A percentile compares a stretch with the other conserved stretches of the same genome.
Conservation (phyloP, 2,797 vertebrate species). For the Sebastes flavidus region DNA sequence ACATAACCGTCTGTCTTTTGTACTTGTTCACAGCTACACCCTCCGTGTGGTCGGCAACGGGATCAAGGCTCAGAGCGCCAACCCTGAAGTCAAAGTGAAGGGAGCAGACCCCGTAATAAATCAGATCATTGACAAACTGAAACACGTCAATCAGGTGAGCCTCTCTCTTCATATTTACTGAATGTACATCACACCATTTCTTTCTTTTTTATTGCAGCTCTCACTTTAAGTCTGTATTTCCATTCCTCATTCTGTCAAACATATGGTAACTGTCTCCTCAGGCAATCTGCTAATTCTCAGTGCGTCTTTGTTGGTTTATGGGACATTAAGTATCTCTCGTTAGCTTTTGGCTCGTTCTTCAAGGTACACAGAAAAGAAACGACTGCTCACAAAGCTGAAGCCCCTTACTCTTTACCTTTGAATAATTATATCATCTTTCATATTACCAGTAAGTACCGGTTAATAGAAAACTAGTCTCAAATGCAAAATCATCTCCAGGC, state of each 20-base stretch:
- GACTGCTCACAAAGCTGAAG: slow-evolving; percentile 19
- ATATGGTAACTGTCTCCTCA: slow-evolving; percentile 13
- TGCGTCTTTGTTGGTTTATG: slow-evolving; percentile 24
- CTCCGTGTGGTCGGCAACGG: slow-evolving; percentile 88
- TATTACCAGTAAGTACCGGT: slow-evolving; percentile 43
- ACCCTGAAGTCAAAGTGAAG: slow-evolving; percentile 92
- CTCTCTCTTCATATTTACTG: neutral
- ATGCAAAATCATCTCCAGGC: slow-evolving; percentile 55
- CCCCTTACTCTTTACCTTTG: slow-evolving; percentile 23
- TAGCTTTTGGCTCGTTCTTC: slow-evolving; percentile 9
- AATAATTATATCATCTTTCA: slow-evolving; percentile 58
- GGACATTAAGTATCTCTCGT: slow-evolving; percentile 24
- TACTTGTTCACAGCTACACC: slow-evolving; percentile 82
- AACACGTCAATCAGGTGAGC: slow-evolving; percentile 91
- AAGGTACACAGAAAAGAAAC: neutral
- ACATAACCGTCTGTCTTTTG: slow-evolving; percentile 2
- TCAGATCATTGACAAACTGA: slow-evolving; percentile 93
- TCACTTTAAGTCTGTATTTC: slow-evolving; percentile 1
- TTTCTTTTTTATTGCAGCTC: neutral
- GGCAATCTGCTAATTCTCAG: slow-evolving; percentile 32
- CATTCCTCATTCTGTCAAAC: slow-evolving; percentile 19
- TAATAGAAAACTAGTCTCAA: slow-evolving; percentile 56
- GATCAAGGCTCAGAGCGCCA: slow-evolving; percentile 88
- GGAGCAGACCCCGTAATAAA: slow-evolving; percentile 87
- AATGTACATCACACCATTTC: neutral